These are phyloP conservation scores for Chascanopsetta lugubris DNA, from an alignment of 2,113 vertebrate genomes.

Conservation along the genomic window DNA sequence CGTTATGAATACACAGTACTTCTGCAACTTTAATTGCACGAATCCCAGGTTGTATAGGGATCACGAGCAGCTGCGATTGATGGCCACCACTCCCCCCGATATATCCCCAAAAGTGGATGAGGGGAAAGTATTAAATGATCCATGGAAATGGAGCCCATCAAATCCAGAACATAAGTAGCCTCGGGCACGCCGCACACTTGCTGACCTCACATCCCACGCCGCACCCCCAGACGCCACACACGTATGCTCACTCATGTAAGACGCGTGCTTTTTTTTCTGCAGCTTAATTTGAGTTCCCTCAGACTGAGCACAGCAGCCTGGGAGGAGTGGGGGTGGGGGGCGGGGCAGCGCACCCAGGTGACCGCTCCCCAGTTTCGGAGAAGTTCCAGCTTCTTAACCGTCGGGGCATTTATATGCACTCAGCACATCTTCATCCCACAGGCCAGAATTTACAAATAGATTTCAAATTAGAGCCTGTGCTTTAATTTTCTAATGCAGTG, in stretches of 20 bases:
- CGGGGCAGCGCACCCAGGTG: constrained; percentile 60
- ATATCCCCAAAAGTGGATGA: constrained; percentile 53
- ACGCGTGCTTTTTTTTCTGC: constrained; percentile 50
- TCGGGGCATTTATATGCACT: constrained; percentile 64
- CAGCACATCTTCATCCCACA: constrained; percentile 80
- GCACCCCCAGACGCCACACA: constrained; percentile 48
- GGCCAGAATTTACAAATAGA: constrained; percentile 88
- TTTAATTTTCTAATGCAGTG: constrained; percentile 92
- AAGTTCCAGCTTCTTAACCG: constrained; percentile 42
- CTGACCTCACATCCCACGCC: constrained; percentile 45
- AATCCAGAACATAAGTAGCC: constrained; percentile 68
- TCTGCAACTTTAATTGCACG: constrained; percentile 50
- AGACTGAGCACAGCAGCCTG: constrained; percentile 53
- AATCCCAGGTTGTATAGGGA: constrained; percentile 39
- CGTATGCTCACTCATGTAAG: constrained; percentile 60
- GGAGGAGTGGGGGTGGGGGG: constrained; percentile 23
- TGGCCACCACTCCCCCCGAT: constrained; percentile 23
- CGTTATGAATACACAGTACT: constrained; percentile 21
- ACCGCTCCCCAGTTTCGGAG: constrained; percentile 49
- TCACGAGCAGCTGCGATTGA: constrained; percentile 40
- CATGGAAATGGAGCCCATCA: constrained; percentile 62
- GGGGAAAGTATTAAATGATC: constrained; percentile 67
- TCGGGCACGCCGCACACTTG: constrained; percentile 45
- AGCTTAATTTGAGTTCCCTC: constrained; percentile 64
- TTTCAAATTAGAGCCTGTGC: constrained; percentile 85